These are phyloP conservation scores for Lissonota sp. DNA, from an alignment of 2,888 invertebrate genomes.

Conservation along the genomic window DNA sequence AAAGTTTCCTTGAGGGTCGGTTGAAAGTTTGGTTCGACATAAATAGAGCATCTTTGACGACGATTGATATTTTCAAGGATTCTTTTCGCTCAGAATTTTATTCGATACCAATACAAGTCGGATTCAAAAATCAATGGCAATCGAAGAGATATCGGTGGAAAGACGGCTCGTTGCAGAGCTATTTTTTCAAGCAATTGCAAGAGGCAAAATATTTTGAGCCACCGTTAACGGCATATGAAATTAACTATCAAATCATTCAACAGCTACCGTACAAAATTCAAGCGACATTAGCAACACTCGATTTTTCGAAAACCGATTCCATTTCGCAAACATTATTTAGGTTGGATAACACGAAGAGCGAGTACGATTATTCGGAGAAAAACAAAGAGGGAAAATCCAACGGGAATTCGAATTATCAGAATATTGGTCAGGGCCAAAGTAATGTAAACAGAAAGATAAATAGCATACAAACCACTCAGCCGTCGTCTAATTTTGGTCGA, in stretches of 20 bases:
- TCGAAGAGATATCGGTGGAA: slow-evolving; percentile 17
- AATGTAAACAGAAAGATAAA: background rate
- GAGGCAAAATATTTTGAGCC: slow-evolving; percentile 35
- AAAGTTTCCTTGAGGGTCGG: slow-evolving; percentile 32
- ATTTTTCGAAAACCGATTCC: slow-evolving; percentile 10
- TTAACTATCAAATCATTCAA: slow-evolving; percentile 29
- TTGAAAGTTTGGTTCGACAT: slow-evolving; percentile 25
- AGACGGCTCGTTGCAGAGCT: background rate
- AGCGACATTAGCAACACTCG: slow-evolving; percentile 1
- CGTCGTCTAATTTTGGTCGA: no score
- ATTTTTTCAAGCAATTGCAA: slow-evolving; percentile 23
- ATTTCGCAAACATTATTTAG: slow-evolving; percentile 2
- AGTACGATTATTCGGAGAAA: background rate
- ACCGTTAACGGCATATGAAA: slow-evolving; percentile 6
- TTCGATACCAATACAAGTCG: slow-evolving; percentile 35
- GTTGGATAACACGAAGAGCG: slow-evolving; percentile 9
- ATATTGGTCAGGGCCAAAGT: no score
- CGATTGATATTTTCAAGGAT: slow-evolving; percentile 18
- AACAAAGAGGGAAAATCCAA: background rate
- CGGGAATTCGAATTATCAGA: background rate
- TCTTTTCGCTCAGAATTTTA: slow-evolving; percentile 34
- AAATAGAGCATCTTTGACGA: background rate
- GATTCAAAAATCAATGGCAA: slow-evolving; percentile 15
- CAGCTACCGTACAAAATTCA: slow-evolving; percentile 20
- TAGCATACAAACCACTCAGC: background rate